phyloP scores from a whole-genome alignment of 2,113 vertebrate species.

The Zosterops japonicus region DNA sequence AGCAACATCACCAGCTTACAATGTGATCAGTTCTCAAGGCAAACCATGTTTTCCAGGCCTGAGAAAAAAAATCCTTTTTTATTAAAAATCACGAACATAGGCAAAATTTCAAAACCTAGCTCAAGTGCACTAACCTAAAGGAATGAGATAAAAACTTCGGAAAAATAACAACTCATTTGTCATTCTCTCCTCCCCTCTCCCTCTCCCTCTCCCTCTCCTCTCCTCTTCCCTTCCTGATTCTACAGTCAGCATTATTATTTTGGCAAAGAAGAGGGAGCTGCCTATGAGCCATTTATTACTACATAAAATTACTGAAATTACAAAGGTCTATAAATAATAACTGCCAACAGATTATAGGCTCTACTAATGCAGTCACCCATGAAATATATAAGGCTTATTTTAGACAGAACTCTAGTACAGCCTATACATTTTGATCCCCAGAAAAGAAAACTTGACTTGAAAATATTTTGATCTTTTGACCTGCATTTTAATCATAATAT shows the following conservation, averaged over 20 bases:
- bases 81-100: neutral
- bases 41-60: neutral
- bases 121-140: neutral
- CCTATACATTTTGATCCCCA: neutral
- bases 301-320: slow-evolving; percentile 41
- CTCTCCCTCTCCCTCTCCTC: neutral
- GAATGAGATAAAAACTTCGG: neutral
- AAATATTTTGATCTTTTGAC: neutral
- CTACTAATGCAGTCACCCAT: neutral
- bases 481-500: neutral
- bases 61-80: neutral
- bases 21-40: neutral
- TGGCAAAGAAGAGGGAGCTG: neutral
- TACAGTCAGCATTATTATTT: neutral
- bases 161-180: neutral
- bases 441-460: neutral
- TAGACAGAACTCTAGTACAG: neutral
- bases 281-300: slow-evolving; percentile 11
- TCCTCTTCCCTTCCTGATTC: neutral
- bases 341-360: slow-evolving; percentile 15
- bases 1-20: accelerated
- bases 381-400: neutral
- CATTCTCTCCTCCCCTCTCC: neutral
- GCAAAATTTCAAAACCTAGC: neutral
- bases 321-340: slow-evolving; percentile 5